Evolutionary conservation across 2,113 vertebrate species (phyloP), one percentile per base, ranked within the genome.

Genomic region (Isurus oxyrinchus): DNA sequence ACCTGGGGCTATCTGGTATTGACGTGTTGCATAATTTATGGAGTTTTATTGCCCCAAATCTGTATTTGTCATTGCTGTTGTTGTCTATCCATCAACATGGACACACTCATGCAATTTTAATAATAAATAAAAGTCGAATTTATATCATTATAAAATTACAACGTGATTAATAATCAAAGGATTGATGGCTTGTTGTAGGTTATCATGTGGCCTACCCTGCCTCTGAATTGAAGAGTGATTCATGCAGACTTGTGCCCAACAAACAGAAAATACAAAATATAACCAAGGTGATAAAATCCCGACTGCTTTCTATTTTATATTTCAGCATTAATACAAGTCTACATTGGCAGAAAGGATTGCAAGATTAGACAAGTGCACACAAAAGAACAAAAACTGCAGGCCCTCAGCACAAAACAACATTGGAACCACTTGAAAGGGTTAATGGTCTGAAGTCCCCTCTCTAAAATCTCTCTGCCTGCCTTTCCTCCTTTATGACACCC

Each of bases 391-490:
- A 21, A 13, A 86, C n/a, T 84, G 79, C 69, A 31, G 25, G 44
- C 44, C 44, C 44, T 49, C 44, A 84, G 79, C 79, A 84, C 7
- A 55, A 88, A 88, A 27, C 86, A 44, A 88, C 86, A 88, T 53
- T 88, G 86, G 49, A 91, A 91, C 88, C 88, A 91, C 55, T 59
- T 91, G 53, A 91, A 59, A 91, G 19, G 6, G 40, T 91, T 88
- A 53, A 53, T 10, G 5, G 31, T n/a, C 72, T 86, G 19, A 35
- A 49, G 8, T 88, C 11, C 49, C 49, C 44, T 25, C 40, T 14
- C 14, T 53, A 27, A 72, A 53, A 88, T 8, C 25, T 55, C 7
- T 87, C 23, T 8, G n/a, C 1, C 44, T 23, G 8, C 49, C 81
- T 5, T 14, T 86, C 40, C 40, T 44, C 16, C 21, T 86, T 49